phyloP scores from a whole-genome alignment of 2,888 invertebrate species.

The Oscheius sp. region DNA sequence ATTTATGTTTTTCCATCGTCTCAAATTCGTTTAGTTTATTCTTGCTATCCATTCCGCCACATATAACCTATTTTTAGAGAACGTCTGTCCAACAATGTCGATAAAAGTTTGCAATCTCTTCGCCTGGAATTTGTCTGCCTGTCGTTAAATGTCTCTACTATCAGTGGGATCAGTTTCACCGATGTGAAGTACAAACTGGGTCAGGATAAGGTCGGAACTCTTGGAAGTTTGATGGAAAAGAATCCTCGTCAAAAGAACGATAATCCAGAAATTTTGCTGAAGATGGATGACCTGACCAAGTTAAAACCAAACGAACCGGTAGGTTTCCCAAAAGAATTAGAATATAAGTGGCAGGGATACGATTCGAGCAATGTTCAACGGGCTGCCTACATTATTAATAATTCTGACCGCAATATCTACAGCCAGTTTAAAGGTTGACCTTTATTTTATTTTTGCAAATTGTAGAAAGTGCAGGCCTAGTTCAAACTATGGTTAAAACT shows the following conservation, averaged over 20 bases:
- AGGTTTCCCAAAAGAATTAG: neutral
- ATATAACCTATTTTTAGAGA: neutral
- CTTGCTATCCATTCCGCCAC: neutral
- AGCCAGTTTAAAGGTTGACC: neutral
- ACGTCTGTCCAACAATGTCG: neutral
- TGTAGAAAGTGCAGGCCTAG: neutral
- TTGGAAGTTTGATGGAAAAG: neutral
- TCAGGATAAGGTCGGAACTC: neutral
- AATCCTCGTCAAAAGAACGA: neutral
- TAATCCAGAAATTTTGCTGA: slow-evolving; percentile 2
- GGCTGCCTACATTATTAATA: neutral
- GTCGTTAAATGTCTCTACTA: neutral
- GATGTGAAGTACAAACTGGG: neutral
- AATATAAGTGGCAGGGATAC: neutral
- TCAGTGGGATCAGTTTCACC: neutral
- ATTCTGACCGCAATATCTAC: neutral
- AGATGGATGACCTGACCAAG: neutral
- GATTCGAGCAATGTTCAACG: slow-evolving; percentile 13
- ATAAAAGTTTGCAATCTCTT: neutral
- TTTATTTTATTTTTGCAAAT: neutral
- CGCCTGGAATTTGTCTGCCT: neutral
- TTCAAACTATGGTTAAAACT: neutral
- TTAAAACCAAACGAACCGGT: neutral
- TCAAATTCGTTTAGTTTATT: neutral
- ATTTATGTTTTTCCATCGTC: neutral